phyloP scores from a whole-genome alignment of 2,113 vertebrate species.

The Narcine bancroftii region DNA sequence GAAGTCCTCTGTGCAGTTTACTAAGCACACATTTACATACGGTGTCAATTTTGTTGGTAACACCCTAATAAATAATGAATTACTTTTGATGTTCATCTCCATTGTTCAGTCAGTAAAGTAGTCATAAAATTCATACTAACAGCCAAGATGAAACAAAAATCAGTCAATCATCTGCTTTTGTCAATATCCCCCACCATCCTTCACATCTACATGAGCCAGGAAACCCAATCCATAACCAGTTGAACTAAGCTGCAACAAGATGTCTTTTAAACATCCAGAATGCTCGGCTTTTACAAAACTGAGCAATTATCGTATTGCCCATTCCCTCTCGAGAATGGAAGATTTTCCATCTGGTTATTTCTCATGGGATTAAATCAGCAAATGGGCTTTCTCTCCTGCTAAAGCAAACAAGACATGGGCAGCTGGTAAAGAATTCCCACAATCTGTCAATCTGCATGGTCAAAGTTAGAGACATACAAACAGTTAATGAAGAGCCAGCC shows the following conservation, averaged over 20 bases:
- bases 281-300: not conserved
- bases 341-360: not conserved
- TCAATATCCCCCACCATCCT: not conserved
- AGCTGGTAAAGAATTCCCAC: not conserved
- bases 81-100: not conserved
- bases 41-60: not conserved
- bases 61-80: not conserved
- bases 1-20: not conserved
- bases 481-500: slow-evolving; percentile 4
- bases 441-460: not conserved
- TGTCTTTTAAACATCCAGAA: not conserved
- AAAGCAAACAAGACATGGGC: not conserved
- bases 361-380: not conserved
- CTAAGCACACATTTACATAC: not conserved
- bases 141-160: not conserved
- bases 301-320: no score
- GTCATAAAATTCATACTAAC: not conserved
- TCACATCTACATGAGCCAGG: not conserved
- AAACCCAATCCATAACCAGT: not conserved
- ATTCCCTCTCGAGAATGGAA: not conserved
- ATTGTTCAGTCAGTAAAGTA: not conserved
- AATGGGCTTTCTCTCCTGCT: not conserved
- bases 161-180: not conserved
- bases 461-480: not conserved
- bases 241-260: not conserved